phyloP scores from a whole-genome alignment of 2,113 vertebrate species.

The Megaptera novaeangliae region DNA sequence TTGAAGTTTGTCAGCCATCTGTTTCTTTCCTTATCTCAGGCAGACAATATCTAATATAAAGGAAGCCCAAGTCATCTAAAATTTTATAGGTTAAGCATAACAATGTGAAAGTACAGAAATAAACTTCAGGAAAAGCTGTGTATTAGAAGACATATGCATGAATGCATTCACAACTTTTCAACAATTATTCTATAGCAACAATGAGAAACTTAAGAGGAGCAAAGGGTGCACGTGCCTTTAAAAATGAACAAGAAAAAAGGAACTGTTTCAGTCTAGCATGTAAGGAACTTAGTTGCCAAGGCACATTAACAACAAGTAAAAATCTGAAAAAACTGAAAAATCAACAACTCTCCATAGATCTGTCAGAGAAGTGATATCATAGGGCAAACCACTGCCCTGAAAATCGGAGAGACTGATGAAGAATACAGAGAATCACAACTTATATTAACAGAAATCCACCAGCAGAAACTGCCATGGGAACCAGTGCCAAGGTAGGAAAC shows the following conservation, averaged over 20 bases:
- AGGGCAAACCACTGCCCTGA: neutral
- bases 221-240: neutral
- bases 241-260: neutral
- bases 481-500: neutral
- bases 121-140: neutral
- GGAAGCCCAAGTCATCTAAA: neutral
- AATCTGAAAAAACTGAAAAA: neutral
- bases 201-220: neutral
- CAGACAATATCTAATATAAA: neutral
- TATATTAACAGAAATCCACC: neutral
- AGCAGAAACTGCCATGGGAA: neutral
- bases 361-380: neutral
- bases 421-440: neutral
- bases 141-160: neutral
- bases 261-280: neutral
- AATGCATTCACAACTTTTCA: neutral
- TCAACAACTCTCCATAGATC: neutral
- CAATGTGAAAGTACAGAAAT: neutral
- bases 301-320: neutral
- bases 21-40: neutral
- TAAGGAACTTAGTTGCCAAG: neutral
- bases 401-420: neutral
- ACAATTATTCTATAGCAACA: neutral
- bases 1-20: neutral
- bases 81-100: neutral